phyloP scores from a whole-genome alignment of 2,888 invertebrate genomes.

The Sinhomidia bicolor region DNA sequence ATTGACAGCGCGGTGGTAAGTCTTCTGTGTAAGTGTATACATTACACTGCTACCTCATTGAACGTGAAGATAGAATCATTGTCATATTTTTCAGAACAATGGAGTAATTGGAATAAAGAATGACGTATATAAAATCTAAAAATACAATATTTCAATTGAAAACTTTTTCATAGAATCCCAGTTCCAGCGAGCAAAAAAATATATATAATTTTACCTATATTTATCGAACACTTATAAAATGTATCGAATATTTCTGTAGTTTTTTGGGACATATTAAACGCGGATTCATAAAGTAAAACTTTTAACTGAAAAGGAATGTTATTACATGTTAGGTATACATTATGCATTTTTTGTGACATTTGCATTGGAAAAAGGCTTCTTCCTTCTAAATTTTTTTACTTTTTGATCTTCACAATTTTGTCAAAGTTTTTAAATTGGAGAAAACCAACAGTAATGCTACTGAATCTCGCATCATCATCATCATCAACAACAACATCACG shows the following conservation, averaged over 20 bases:
- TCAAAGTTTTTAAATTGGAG: constrained; percentile 54
- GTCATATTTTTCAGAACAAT: background rate
- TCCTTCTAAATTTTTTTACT: constrained; percentile 28
- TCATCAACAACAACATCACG: too few species aligned
- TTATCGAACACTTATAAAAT: too few species aligned
- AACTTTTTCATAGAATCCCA: background rate
- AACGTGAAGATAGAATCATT: background rate
- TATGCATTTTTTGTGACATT: constrained; percentile 54
- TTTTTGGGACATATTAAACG: too few species aligned
- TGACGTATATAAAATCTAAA: background rate
- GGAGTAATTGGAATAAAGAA: background rate
- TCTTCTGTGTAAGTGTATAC: background rate
- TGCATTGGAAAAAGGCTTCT: background rate
- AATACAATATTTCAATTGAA: background rate
- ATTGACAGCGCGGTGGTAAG: background rate
- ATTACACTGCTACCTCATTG: background rate
- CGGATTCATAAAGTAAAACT: too few species aligned
- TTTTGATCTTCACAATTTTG: constrained; percentile 52
- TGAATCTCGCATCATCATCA: background rate
- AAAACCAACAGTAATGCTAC: background rate
- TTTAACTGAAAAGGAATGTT: background rate
- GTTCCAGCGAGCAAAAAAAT: too few species aligned
- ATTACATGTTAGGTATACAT: constrained; percentile 29
- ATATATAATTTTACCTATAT: too few species aligned
- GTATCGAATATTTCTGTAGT: background rate